phyloP scores from a whole-genome alignment of 2,797 vertebrate species.

The Momotus momota region DNA sequence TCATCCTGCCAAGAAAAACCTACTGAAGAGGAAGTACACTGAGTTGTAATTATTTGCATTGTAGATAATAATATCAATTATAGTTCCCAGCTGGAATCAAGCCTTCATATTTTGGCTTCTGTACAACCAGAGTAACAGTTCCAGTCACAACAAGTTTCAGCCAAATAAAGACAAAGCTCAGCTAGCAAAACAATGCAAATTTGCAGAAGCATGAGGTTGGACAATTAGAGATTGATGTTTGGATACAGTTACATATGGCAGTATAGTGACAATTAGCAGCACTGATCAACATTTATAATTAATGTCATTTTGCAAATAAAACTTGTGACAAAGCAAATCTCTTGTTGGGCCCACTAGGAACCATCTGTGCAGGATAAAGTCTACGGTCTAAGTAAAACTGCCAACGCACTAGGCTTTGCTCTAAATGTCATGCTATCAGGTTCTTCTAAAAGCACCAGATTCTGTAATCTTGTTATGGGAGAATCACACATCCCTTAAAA shows the following conservation, averaged over 20 bases:
- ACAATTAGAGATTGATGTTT: neutral
- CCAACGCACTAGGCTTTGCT: neutral
- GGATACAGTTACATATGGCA: neutral
- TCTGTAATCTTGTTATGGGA: neutral
- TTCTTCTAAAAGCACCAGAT: neutral
- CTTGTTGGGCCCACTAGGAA: neutral
- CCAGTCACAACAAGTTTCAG: conserved; percentile 50
- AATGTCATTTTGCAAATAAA: neutral
- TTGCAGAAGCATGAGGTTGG: neutral
- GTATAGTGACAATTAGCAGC: neutral
- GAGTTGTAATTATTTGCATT: conserved; percentile 66
- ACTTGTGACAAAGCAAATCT: neutral
- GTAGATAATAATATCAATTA: conserved; percentile 67
- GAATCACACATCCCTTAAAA: neutral
- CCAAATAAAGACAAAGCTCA: conserved; percentile 48
- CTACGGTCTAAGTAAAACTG: neutral
- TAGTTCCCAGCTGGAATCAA: conserved; percentile 55
- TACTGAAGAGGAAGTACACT: conserved; percentile 45
- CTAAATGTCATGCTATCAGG: neutral
- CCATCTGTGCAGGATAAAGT: neutral
- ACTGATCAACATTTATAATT: neutral
- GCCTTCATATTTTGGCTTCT: conserved; percentile 49
- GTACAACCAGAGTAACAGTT: conserved; percentile 15
- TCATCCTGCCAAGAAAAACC: conserved; percentile 55
- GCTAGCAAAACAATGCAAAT: conserved; percentile 18